phyloP scores from a whole-genome alignment of 2,797 vertebrate genomes.

The Dipus sagitta region DNA sequence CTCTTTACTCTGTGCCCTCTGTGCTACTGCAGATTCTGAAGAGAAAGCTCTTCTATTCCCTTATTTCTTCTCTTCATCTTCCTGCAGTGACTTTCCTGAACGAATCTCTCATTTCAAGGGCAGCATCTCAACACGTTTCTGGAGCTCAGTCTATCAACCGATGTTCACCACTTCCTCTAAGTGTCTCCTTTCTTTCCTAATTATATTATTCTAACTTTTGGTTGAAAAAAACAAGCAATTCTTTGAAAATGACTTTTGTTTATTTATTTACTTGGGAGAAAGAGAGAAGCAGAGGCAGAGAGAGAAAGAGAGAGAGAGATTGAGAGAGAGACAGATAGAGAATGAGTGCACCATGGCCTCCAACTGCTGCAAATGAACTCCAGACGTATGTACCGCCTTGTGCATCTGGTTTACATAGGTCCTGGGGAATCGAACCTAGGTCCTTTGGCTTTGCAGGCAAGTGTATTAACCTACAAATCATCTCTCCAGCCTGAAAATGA shows the following conservation, averaged over 20 bases:
- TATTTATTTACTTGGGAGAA: too few relatives aligned
- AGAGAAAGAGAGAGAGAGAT: too few relatives aligned
- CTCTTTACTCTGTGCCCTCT: neutral
- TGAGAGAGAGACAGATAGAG: too few relatives aligned
- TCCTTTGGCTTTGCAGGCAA: too few relatives aligned
- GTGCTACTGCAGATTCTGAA: neutral
- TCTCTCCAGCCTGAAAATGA: too few relatives aligned
- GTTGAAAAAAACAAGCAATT: neutral
- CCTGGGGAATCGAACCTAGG: too few relatives aligned
- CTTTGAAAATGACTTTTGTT: neutral
- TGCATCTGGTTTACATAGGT: too few relatives aligned
- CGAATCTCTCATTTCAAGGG: neutral
- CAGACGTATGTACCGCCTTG: too few relatives aligned
- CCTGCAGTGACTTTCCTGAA: neutral
- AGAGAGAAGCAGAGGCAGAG: too few relatives aligned
- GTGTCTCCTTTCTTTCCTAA: neutral
- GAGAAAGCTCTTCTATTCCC: neutral
- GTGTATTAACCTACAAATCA: too few relatives aligned
- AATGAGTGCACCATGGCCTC: too few relatives aligned
- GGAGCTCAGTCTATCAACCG: neutral
- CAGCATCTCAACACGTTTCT: conserved; percentile 25
- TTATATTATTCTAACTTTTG: neutral
- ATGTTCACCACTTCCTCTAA: neutral
- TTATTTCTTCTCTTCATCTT: neutral
- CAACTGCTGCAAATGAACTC: too few relatives aligned